A percentile compares a stretch with the other conserved stretches of the same genome.
Conservation (phyloP, 2,888 invertebrate genomes). For the Dugesia japonica region DNA sequence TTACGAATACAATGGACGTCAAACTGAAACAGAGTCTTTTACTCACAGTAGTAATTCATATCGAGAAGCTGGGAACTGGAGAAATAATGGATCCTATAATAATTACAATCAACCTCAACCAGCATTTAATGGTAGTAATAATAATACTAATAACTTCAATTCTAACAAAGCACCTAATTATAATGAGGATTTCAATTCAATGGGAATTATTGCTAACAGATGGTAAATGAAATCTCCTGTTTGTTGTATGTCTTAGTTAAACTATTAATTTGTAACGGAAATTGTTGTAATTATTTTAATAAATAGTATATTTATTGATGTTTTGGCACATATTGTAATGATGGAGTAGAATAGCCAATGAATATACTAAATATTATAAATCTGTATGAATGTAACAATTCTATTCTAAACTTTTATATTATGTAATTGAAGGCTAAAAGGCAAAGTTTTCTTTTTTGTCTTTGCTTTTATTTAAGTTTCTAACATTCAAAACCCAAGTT, state of each 20-base stretch:
- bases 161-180: neutral
- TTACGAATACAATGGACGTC: neutral
- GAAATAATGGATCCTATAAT: neutral
- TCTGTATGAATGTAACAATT: no score
- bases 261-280: neutral
- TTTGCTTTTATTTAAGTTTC: no score
- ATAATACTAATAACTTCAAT: neutral
- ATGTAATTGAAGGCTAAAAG: no score
- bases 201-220: conserved; percentile 9
- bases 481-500: no score
- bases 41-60: neutral
- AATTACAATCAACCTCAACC: neutral
- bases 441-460: no score
- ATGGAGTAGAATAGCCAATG: no score
- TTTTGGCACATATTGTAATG: no score
- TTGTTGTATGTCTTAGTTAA: neutral
- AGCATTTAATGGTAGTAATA: neutral
- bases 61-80: neutral
- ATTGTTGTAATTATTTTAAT: neutral
- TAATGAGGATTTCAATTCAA: neutral
- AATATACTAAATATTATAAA: no score
- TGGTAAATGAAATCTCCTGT: neutral
- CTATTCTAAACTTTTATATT: no score
- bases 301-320: neutral
- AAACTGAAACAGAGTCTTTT: neutral